A percentile compares a stretch with the other conserved stretches of the same genome.
Evolutionary conservation across 2,888 invertebrate genomes (phyloP).

Genomic region (Leptura quadrifasciata): DNA sequence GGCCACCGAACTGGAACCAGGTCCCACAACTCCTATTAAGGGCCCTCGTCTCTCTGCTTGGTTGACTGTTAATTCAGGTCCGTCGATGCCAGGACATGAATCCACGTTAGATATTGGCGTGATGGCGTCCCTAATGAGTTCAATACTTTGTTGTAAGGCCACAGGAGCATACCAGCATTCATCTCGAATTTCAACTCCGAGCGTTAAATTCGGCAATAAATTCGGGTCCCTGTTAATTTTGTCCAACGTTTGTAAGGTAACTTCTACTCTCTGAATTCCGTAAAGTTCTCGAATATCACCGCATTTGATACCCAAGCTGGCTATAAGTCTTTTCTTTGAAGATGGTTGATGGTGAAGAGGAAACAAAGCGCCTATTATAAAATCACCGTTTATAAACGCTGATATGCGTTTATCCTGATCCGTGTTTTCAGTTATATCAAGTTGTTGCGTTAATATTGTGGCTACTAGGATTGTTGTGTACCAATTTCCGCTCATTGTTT

Average conservation of each 20-base stretch:
- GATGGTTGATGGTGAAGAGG: slow-evolving; percentile 75
- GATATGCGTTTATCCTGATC: slow-evolving; percentile 69
- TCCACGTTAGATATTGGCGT: slow-evolving; percentile 69
- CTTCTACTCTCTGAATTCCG: slow-evolving; percentile 84
- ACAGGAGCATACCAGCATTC: slow-evolving; percentile 90
- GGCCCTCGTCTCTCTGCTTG: slow-evolving; percentile 68
- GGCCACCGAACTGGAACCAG: slow-evolving; percentile 84
- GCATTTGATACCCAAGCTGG: slow-evolving; percentile 73
- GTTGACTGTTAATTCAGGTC: slow-evolving; percentile 33
- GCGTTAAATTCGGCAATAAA: slow-evolving; percentile 76
- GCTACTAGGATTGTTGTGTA: slow-evolving; percentile 25
- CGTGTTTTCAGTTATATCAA: slow-evolving; percentile 36
- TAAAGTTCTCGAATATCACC: slow-evolving; percentile 77
- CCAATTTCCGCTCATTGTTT: slow-evolving; percentile 39
- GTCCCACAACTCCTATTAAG: slow-evolving; percentile 84
- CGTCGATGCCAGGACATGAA: slow-evolving; percentile 43
- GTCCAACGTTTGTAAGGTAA: slow-evolving; percentile 79
- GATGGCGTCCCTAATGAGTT: slow-evolving; percentile 83
- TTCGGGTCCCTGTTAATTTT: slow-evolving; percentile 78
- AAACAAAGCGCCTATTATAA: slow-evolving; percentile 77
- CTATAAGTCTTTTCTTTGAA: slow-evolving; percentile 62
- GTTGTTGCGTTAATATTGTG: slow-evolving; percentile 35
- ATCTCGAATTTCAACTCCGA: slow-evolving; percentile 85
- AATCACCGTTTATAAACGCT: slow-evolving; percentile 76
- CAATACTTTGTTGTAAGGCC: slow-evolving; percentile 86